Evolutionary conservation across 2,113 vertebrate species (phyloP).

Genomic region (Capreolus pygargus): DNA sequence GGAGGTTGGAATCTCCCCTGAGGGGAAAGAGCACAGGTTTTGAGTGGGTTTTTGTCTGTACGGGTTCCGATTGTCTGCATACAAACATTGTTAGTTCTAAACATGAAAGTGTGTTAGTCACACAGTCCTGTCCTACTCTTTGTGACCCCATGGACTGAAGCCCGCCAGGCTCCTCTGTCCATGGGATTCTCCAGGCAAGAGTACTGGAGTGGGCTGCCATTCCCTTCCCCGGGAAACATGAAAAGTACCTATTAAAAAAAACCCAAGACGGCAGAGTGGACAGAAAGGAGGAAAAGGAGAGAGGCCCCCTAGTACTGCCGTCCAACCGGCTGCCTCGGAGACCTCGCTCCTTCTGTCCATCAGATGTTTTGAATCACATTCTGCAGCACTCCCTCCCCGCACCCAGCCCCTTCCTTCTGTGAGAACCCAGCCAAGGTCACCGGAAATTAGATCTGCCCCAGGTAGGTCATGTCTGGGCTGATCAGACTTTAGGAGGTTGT

Average conservation of each 20-base stretch:
- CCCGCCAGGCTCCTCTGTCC: background rate
- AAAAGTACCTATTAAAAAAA: background rate
- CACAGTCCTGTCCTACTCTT: background rate
- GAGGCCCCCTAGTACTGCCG: fast-evolving
- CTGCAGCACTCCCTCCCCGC: fast-evolving
- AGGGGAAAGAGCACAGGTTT: background rate
- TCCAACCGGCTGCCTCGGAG: fast-evolving
- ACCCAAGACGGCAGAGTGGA: background rate
- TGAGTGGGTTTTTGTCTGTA: background rate
- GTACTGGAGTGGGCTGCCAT: background rate
- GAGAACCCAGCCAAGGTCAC: background rate
- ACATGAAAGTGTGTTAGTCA: background rate
- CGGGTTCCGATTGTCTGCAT: background rate
- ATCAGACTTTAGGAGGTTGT: background rate
- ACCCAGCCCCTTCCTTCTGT: background rate
- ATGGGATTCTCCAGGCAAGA: background rate
- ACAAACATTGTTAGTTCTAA: background rate
- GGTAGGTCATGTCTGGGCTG: background rate
- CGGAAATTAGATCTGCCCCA: background rate
- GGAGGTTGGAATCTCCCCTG: background rate
- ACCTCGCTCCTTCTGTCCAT: background rate
- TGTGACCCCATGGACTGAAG: background rate
- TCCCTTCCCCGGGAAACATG: background rate
- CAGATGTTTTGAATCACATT: background rate
- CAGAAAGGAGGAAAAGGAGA: background rate